phyloP scores from a whole-genome alignment of 2,797 vertebrate species.

The Protonibea diacanthus region DNA sequence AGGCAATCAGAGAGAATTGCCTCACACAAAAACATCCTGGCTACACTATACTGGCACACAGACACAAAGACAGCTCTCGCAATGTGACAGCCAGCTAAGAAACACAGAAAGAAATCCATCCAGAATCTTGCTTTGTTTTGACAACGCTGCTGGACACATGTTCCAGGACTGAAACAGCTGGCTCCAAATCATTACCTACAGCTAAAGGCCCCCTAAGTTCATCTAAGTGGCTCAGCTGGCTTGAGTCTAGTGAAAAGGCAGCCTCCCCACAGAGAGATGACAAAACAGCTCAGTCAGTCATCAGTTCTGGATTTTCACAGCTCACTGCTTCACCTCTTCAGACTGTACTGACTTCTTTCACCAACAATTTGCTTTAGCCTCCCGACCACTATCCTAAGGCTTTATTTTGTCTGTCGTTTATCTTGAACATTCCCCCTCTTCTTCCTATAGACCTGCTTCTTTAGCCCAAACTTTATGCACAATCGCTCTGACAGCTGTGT shows the following conservation, averaged over 20 bases:
- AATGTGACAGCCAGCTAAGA: conserved; percentile 21
- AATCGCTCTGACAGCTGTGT: neutral
- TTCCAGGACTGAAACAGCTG: conserved; percentile 49
- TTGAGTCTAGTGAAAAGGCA: conserved; percentile 41
- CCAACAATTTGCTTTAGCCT: conserved; percentile 14
- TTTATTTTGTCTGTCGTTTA: neutral
- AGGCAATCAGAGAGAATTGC: neutral
- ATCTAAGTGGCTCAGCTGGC: conserved; percentile 57
- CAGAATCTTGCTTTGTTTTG: conserved; percentile 40
- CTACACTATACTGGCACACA: neutral
- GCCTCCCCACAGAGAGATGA: conserved; percentile 43
- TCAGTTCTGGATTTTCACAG: conserved; percentile 51
- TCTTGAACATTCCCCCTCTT: neutral
- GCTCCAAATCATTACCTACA: conserved; percentile 67
- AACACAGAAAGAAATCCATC: conserved; percentile 29
- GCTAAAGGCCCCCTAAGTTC: conserved; percentile 50
- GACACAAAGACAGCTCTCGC: neutral
- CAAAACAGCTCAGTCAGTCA: conserved; percentile 42
- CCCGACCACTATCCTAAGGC: neutral
- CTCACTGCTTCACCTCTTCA: conserved; percentile 32
- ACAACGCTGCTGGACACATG: conserved; percentile 31
- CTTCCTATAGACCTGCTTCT: neutral
- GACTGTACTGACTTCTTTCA: conserved; percentile 14
- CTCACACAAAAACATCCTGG: neutral
- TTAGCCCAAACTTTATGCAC: neutral